Conservation (phyloP, 2,113 vertebrate genomes). For the Gulo gulo region DNA sequence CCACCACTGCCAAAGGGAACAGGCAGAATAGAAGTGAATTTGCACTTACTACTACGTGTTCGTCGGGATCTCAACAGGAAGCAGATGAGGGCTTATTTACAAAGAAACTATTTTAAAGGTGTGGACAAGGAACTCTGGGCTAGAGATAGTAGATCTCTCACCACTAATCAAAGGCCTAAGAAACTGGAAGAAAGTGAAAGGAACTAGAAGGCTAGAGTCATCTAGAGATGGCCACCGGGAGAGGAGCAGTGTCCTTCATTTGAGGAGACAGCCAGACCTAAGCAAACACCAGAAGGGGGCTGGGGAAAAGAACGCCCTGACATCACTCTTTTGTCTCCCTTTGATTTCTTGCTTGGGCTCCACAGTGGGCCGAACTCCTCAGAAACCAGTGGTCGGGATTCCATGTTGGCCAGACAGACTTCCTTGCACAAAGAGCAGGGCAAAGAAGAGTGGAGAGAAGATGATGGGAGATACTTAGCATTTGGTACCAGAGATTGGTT, state of each 20-base stretch:
- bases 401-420: neutral
- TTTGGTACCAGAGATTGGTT: neutral
- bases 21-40: neutral
- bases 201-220: neutral
- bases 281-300: neutral
- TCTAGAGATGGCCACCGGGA: neutral
- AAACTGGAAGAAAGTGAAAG: neutral
- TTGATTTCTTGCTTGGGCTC: neutral
- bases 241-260: neutral
- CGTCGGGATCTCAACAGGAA: neutral
- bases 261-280: neutral
- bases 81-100: neutral
- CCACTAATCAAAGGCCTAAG: neutral
- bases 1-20: neutral
- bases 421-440: neutral
- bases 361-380: neutral
- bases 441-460: neutral
- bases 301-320: neutral
- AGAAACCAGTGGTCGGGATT: neutral
- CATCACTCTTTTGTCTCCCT: neutral
- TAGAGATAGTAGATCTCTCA: neutral
- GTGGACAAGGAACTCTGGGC: neutral
- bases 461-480: neutral
- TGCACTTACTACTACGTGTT: neutral
- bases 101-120: neutral